phyloP scores from a whole-genome alignment of 1,140 invertebrate species.

The Bombus impatiens region DNA sequence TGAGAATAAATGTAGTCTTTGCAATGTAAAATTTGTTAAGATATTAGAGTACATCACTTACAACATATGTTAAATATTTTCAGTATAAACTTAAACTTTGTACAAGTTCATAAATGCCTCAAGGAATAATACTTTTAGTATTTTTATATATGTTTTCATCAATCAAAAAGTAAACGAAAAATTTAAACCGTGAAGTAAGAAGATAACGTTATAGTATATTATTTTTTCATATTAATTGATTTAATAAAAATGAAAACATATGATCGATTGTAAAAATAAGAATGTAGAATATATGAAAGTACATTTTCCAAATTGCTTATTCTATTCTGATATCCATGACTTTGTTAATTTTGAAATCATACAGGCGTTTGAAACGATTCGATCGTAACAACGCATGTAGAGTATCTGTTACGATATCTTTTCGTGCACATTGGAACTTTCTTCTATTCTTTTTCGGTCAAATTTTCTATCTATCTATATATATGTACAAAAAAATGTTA shows the following conservation, averaged over 20 bases:
- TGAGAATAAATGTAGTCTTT: neutral
- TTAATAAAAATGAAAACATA: neutral
- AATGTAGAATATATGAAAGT: neutral
- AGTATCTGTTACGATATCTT: neutral
- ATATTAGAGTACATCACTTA: neutral
- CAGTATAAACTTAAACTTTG: neutral
- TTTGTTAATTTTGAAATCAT: slow-evolving; percentile 5
- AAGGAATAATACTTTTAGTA: too few species aligned
- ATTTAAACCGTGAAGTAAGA: neutral
- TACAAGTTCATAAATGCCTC: too few species aligned
- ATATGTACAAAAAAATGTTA: neutral
- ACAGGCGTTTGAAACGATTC: neutral
- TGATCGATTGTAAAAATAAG: neutral
- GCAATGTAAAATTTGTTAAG: neutral
- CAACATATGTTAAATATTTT: neutral
- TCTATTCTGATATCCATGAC: neutral
- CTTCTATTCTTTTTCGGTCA: too few species aligned
- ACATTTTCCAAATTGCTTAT: neutral
- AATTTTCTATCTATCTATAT: neutral
- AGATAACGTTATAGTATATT: neutral
- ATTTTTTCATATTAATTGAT: too few species aligned
- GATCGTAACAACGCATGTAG: neutral
- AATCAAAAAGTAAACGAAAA: neutral
- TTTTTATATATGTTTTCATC: neutral
- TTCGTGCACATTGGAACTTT: neutral